Base-by-base conservation (phyloP, 2,888 invertebrate genomes). In the Drosophila crucigera region DNA sequence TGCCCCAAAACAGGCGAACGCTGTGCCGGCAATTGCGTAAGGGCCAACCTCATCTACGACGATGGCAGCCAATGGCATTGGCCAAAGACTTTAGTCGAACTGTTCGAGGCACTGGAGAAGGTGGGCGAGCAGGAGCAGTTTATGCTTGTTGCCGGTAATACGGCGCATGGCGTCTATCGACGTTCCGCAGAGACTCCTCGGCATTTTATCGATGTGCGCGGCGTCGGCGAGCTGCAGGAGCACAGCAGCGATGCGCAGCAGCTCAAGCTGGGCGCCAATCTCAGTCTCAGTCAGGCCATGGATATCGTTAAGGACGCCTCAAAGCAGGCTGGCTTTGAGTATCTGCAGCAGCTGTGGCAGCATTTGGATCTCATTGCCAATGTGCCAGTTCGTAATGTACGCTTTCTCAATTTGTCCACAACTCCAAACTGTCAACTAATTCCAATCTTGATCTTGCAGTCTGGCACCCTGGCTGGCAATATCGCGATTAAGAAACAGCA, bases 71-170 rank as follows among this genome's bases (percentile, higher is more conserved):
- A 87, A 43, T 93, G 92, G 92, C 84, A 82, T 70, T 93, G 92
- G 92, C 91, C 92, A 2, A 82, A 74, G 28, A 79, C 80, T 28
- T 68, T 83, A 50, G 54, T 16, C 0, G 78, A 92, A 9, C 62
- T 92, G 10, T 90, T 91, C 19, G 79, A 77, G 35, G 81, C 88
- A 0, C 66, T 96, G 30, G 89, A 93, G 0, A 66, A 82, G 47
- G 58, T 82, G 4, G 72, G 75, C 58, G 74, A 78, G 2, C 92
- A 93, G 6, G 93, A 85, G 19, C 53, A 93, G n/a, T 96, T 96
- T 76, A 94, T 95, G 92, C 91, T 97, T 9, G 94, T 97, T 0
- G 95, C 95, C 30, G 97, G 97, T 31, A 97, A 97, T 89, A 97
- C 97, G 3, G 96, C 95, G 3, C 95, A 95, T 93, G 97, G 97